Evolutionary conservation across 2,888 invertebrate species (phyloP).

Genomic region (Apotomis turbidana): DNA sequence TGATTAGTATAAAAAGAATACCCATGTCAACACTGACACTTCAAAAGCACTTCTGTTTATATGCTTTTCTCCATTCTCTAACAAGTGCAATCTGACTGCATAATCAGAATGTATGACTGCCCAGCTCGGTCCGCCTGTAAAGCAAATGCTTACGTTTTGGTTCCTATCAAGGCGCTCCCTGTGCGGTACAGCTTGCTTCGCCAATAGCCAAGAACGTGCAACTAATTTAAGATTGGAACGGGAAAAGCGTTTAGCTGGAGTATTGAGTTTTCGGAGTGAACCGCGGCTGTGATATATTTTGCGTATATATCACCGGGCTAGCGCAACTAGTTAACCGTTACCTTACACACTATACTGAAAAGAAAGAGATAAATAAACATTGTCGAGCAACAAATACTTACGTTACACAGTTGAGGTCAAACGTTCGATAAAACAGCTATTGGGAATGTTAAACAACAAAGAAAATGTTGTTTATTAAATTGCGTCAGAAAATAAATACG

Average conservation of each 20-base stretch:
- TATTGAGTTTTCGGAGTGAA: conserved; percentile 1
- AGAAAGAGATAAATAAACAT: too few species aligned
- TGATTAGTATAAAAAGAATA: too few species aligned
- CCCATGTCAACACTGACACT: not conserved
- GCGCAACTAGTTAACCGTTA: too few species aligned
- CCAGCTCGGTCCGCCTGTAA: conserved; percentile 16
- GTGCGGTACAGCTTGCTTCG: conserved; percentile 16
- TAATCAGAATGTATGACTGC: conserved; percentile 23
- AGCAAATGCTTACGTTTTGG: conserved; percentile 28
- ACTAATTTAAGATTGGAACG: conserved; percentile 35
- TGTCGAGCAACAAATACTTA: too few species aligned
- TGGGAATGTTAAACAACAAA: not conserved
- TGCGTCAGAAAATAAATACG: not conserved
- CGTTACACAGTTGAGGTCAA: too few species aligned
- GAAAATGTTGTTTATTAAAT: not conserved
- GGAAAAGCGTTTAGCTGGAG: conserved; percentile 23
- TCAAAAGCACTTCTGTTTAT: not conserved
- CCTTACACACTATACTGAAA: too few species aligned
- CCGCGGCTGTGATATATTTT: too few species aligned
- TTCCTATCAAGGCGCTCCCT: conserved; percentile 21
- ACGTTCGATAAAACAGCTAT: too few species aligned
- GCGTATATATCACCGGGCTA: too few species aligned
- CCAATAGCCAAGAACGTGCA: conserved; percentile 32
- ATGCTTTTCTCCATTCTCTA: not conserved
- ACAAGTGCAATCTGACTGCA: not conserved